These are phyloP conservation scores for Nymphalis polychloros DNA, from an alignment of 2,888 invertebrate species.

Conservation along the genomic window DNA sequence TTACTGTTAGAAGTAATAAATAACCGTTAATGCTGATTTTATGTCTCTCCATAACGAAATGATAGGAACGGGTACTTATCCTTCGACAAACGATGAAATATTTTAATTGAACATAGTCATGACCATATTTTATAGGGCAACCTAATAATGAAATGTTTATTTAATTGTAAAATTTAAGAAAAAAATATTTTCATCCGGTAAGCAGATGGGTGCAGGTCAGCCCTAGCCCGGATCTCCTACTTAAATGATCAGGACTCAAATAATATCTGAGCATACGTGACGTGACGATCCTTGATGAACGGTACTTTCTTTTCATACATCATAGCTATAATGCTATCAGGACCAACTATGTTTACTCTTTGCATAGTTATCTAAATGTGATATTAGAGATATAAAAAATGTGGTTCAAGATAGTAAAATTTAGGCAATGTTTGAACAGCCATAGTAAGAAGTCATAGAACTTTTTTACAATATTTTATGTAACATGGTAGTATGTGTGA, in stretches of 20 bases:
- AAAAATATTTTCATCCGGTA: too few species aligned
- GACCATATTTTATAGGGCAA: too few species aligned
- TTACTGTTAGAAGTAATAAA: conserved; percentile 3
- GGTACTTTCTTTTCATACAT: background rate
- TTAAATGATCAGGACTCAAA: too few species aligned
- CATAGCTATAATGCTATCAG: background rate
- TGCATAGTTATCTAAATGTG: conserved; percentile 3
- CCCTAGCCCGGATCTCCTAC: too few species aligned
- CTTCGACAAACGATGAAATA: too few species aligned
- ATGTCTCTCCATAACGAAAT: background rate
- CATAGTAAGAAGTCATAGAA: background rate
- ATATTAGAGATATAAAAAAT: background rate
- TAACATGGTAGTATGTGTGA: too few species aligned
- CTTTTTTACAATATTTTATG: too few species aligned
- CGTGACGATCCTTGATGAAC: background rate
- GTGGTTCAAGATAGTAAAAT: background rate
- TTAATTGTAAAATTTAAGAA: too few species aligned
- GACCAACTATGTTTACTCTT: background rate
- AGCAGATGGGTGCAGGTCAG: too few species aligned
- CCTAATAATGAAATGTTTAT: too few species aligned
- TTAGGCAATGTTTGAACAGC: conserved; percentile 4
- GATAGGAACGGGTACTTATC: background rate
- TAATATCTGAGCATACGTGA: too few species aligned
- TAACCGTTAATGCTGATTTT: conserved; percentile 8
- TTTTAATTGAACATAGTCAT: too few species aligned